phyloP scores from a whole-genome alignment of 2,797 vertebrate genomes.

The Diceros bicornis region DNA sequence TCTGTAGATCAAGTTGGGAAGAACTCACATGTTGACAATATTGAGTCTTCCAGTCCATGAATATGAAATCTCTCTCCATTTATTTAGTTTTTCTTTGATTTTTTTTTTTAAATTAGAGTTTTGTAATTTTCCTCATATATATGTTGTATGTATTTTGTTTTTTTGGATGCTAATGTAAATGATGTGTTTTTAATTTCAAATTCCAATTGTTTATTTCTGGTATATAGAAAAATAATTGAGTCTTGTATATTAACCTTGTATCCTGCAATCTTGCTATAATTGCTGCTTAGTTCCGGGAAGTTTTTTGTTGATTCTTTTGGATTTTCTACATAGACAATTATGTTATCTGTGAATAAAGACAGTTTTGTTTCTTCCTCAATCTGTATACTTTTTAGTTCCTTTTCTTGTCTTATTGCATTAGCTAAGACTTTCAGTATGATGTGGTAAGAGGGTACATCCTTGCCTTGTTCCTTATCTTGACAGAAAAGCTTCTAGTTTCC shows the following conservation, averaged over 20 bases:
- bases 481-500: not conserved
- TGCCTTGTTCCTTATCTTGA: not conserved
- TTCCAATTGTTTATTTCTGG: slow-evolving; percentile 14
- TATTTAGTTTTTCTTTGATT: slow-evolving; percentile 24
- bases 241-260: slow-evolving; percentile 13
- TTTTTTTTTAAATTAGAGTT: not conserved
- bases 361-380: not conserved
- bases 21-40: not conserved
- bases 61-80: not conserved
- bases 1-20: not conserved
- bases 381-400: not conserved
- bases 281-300: not conserved
- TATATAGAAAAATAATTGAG: slow-evolving; percentile 19
- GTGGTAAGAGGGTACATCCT: not conserved
- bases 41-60: not conserved
- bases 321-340: not conserved
- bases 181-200: not conserved
- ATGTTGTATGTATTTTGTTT: not conserved
- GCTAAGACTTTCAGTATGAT: not conserved
- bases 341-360: not conserved
- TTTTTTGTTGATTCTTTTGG: not conserved
- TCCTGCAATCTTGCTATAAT: not conserved
- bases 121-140: not conserved
- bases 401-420: slow-evolving; percentile 5
- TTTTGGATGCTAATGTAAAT: not conserved